Base-by-base conservation (phyloP, 2,113 vertebrate genomes). In the Oryzias celebensis region DNA sequence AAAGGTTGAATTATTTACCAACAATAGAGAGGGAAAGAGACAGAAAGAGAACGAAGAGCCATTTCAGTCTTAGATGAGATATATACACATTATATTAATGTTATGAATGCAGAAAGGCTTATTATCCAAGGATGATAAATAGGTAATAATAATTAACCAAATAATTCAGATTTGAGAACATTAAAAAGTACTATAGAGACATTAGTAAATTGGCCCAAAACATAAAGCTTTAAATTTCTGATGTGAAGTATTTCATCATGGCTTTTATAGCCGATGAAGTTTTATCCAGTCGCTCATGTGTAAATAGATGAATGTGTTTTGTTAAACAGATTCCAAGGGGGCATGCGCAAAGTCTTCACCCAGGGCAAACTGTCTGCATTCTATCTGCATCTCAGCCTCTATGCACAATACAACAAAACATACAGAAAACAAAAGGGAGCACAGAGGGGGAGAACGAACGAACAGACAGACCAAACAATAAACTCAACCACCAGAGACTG, bases 1-100 rank as follows among this genome's bases (percentile, higher is more conserved):
- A 89, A 87, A 86, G 82, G 87, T 88, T 91, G 88, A 93, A 92
- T 93, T 92, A 91, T 92, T 93, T 91, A 91, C 90, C 74, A 91
- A 90, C 79, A 90, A 78, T 36, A 71, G 78, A 85, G 80, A 54
- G 75, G 64, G 65, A 73, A 73, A 47, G 45, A 36, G 59, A 68
- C 23, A 63, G 54, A 83, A 52, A 6, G 56, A 73, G 64, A 62
- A 52, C 42, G 62, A 65, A 48, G 62, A 57, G 31, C 58, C 49
- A 62, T 74, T 71, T 67, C 36, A 71, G 77, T 70, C 58, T 77
- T 49, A 24, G 50, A 62, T 58, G 72, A 75, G 62, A 77, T 82
- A 75, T 78, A 67, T 68, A 53, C 71, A 28, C 59, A 77, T 62
- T 72, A 75, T 68, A 81, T 84, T 73, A 14, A 49, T 62, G 71